Conservation (phyloP, 2,888 invertebrate species). For the Cryptus armator region DNA sequence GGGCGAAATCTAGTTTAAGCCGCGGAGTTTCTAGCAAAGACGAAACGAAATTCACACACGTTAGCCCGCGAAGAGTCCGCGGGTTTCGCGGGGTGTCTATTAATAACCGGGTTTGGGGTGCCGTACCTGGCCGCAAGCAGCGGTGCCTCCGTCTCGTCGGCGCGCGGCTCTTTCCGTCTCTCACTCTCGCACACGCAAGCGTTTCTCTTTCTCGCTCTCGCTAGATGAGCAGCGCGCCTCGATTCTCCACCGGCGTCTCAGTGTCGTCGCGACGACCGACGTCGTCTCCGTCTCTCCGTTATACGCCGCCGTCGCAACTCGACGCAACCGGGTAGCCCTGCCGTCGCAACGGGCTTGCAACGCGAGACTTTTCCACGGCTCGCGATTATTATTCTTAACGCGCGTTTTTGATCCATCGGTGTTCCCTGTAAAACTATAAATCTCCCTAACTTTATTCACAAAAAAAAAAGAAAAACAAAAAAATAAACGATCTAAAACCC, state of each 20-base stretch:
- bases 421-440: neutral
- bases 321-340: slow-evolving; percentile 56
- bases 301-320: slow-evolving; percentile 57
- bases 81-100: slow-evolving; percentile 77
- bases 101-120: slow-evolving; percentile 84
- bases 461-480: neutral
- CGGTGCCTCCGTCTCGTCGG: slow-evolving; percentile 67
- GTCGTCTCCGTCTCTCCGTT: slow-evolving; percentile 76
- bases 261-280: slow-evolving; percentile 84
- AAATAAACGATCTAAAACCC: neutral
- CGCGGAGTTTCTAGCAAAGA: no score
- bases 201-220: slow-evolving; percentile 58
- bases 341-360: slow-evolving; percentile 68
- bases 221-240: slow-evolving; percentile 78
- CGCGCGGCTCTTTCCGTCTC: slow-evolving; percentile 65
- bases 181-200: slow-evolving; percentile 63
- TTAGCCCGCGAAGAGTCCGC: slow-evolving; percentile 34
- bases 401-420: neutral
- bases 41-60: no score
- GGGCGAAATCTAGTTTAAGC: no score
- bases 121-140: slow-evolving; percentile 82
- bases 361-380: slow-evolving; percentile 46
- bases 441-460: neutral
- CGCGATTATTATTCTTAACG: slow-evolving; percentile 29
- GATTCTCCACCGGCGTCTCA: slow-evolving; percentile 83